Evolutionary conservation across 1,140 invertebrate genomes (phyloP).

Genomic region (Idris sp.): DNA sequence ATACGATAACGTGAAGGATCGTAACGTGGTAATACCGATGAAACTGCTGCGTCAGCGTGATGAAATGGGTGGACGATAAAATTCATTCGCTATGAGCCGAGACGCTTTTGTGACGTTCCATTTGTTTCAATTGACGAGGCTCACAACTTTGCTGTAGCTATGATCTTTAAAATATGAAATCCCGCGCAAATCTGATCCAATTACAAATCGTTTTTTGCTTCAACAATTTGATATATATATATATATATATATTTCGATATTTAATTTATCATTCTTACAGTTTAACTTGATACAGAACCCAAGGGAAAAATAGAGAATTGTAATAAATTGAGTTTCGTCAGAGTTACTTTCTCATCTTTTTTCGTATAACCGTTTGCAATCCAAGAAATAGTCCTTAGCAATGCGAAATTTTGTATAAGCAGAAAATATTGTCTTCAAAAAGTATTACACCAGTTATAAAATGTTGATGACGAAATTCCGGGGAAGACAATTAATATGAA

Average conservation of each 20-base stretch:
- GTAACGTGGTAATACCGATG: slow-evolving; percentile 71
- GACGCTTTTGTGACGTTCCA: slow-evolving; percentile 72
- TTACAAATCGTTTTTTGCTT: slow-evolving; percentile 47
- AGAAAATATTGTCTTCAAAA: not conserved
- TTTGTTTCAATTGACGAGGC: slow-evolving; percentile 74
- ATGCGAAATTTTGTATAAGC: too few species aligned
- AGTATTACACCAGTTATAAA: not conserved
- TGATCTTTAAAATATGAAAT: slow-evolving; percentile 42
- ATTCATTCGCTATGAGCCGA: slow-evolving; percentile 66
- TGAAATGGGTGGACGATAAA: slow-evolving; percentile 75
- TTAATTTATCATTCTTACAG: slow-evolving; percentile 32
- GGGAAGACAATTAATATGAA: slow-evolving; percentile 3
- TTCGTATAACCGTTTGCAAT: too few species aligned
- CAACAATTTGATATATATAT: too few species aligned
- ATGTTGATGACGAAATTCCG: too few species aligned
- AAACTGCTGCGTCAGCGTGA: slow-evolving; percentile 68
- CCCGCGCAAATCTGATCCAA: slow-evolving; percentile 37
- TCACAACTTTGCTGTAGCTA: slow-evolving; percentile 26
- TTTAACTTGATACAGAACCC: slow-evolving; percentile 2
- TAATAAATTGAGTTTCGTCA: slow-evolving; percentile 17
- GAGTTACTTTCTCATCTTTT: slow-evolving; percentile 6
- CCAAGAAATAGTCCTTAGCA: too few species aligned
- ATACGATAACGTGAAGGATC: slow-evolving; percentile 71
- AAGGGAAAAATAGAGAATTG: slow-evolving; percentile 23
- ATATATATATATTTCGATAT: slow-evolving; percentile 36